Base-by-base conservation (phyloP, 1,140 invertebrate species). In the Reticulitermes speratus region DNA sequence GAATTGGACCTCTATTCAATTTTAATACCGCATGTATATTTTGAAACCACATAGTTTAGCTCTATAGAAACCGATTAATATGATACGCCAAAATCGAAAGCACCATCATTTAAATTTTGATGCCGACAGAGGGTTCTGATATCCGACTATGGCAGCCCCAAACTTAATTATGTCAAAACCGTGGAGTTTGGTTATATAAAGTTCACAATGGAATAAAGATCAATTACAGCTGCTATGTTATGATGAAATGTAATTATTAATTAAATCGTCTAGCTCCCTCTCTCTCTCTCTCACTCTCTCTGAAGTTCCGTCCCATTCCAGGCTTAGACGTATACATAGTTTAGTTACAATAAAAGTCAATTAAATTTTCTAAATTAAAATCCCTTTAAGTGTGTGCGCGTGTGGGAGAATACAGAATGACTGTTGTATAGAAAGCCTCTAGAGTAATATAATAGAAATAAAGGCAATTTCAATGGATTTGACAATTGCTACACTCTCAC, bases 361-460 rank as follows among this genome's bases (percentile, higher is more conserved):
- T 86, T 86, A 86, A 81, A 86, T 86, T 86, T 82, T 75, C 85
- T 86, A 86, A 82, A 86, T 86, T 86, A 86, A 86, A 86, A 86
- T 86, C 75, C 75, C 44, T 86, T 52, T 52, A 86, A 82, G 65
- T 52, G 65, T 82, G 85, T 86, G 44, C n/a, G 84, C 14, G 48
- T 52, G 19, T 30, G 21, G 8, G 3, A 12, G 45, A 45, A 3
- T 48, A 44, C 11, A 32, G 45, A 84, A 30, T n/a, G 84, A 55
- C n/a, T 84, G 45, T 32, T 48, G 32, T 84, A 52, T 19, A 7
- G 44, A 32, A 52, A 52, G 45, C 25, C 55, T 25, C 52, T 23
- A 32, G 32, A 81, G 85, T 85, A 81, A 45, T 44, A 59, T 38
- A 69, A 75, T 69, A 69, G 55, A 85, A 85, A 81, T 38, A 44